These are phyloP conservation scores for Tympanuchus pallidicinctus DNA, from an alignment of 2,113 vertebrate genomes.

Conservation along the genomic window DNA sequence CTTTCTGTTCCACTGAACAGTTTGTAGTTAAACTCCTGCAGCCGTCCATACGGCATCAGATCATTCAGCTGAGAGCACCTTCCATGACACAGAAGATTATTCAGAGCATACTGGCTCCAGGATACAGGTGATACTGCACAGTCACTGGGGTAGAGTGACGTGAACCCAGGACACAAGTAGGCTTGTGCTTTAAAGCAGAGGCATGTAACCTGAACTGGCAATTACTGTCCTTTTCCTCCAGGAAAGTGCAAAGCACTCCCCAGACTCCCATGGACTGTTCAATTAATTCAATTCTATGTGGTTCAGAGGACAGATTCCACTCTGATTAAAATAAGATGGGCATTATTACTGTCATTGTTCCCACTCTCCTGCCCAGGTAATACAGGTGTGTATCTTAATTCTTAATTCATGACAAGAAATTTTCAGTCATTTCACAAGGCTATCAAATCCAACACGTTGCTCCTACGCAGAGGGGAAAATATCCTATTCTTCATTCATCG, in stretches of 20 bases:
- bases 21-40: not conserved
- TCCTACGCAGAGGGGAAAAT: not conserved
- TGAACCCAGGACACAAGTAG: not conserved
- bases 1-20: not conserved
- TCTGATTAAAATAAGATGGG: not conserved
- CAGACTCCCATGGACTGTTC: accelerated
- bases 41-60: not conserved
- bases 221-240: not conserved
- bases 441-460: not conserved
- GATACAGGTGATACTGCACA: not conserved
- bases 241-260: not conserved
- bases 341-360: not conserved
- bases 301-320: not conserved
- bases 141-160: not conserved
- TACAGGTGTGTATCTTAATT: not conserved
- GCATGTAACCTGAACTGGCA: accelerated
- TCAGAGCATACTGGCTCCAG: not conserved
- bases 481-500: not conserved
- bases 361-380: not conserved
- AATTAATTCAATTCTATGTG: accelerated
- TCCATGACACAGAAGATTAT: too few relatives aligned
- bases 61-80: not conserved
- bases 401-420: not conserved
- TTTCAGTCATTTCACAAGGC: not conserved
- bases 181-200: accelerated